phyloP scores from a whole-genome alignment of 1,140 invertebrate genomes.

The Cylas formicarius region DNA sequence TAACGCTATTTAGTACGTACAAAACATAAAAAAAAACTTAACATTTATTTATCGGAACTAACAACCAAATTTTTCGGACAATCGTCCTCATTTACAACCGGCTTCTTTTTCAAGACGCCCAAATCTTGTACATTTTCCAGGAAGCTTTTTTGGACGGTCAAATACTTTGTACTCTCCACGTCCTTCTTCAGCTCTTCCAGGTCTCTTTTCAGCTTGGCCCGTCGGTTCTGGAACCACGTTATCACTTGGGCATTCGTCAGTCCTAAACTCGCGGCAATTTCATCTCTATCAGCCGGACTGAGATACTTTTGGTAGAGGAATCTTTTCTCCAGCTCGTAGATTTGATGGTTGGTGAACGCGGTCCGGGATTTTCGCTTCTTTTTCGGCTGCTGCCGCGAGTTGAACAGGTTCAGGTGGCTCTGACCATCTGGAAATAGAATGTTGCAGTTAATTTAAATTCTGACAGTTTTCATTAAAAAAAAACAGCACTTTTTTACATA shows the following conservation, averaged over 20 bases:
- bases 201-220: conserved; percentile 94
- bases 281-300: conserved; percentile 92
- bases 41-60: conserved; percentile 28
- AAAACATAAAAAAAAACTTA: too few relatives aligned
- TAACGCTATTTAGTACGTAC: too few relatives aligned
- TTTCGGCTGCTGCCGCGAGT: conserved; percentile 86
- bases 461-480: too few relatives aligned
- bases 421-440: conserved; percentile 39
- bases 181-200: conserved; percentile 98
- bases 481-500: too few relatives aligned
- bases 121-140: conserved; percentile 86
- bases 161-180: conserved; percentile 82
- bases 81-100: conserved; percentile 53
- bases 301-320: conserved; percentile 98
- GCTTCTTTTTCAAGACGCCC: conserved; percentile 80
- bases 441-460: too few relatives aligned
- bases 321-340: conserved; percentile 93
- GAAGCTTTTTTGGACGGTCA: conserved; percentile 77
- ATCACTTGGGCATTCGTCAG: conserved; percentile 95
- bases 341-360: conserved; percentile 97
- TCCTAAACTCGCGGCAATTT: conserved; percentile 87
- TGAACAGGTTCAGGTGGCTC: conserved; percentile 76
- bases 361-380: conserved; percentile 97
- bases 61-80: conserved; percentile 41
- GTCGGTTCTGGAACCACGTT: conserved; percentile 97